Percentiles rank a stretch among this genome's conserved stretches.
These are phyloP conservation scores for Engystomops pustulosus DNA, from an alignment of 2,113 vertebrate genomes.

Conservation along the genomic window DNA sequence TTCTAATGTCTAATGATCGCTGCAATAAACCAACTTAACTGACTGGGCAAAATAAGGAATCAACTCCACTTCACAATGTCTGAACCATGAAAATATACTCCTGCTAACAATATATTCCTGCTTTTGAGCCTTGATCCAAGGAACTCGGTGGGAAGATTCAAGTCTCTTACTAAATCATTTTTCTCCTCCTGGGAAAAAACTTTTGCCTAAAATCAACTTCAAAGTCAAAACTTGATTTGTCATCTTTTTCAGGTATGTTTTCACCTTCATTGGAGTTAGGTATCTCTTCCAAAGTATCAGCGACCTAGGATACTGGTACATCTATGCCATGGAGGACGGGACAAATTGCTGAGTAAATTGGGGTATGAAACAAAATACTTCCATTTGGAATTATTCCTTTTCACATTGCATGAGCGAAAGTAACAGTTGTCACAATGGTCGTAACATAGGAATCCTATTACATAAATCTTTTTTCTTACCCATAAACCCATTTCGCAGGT, in stretches of 20 bases:
- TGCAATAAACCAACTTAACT: too few species aligned
- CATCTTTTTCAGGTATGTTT: not conserved
- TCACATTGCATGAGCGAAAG: not conserved
- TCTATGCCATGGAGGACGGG: not conserved
- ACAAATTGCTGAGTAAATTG: not conserved
- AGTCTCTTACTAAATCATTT: not conserved
- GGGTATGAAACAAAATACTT: not conserved
- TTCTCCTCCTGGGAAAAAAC: not conserved
- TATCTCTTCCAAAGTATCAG: not conserved
- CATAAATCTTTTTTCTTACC: not conserved
- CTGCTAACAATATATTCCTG: too few species aligned
- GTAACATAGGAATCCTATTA: not conserved
- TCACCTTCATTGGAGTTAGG: not conserved
- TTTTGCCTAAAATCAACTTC: not conserved
- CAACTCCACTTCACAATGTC: too few species aligned
- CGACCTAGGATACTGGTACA: not conserved
- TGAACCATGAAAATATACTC: too few species aligned
- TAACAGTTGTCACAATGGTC: not conserved
- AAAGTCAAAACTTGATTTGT: not conserved
- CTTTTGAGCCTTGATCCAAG: too few species aligned
- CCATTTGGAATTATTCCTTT: not conserved
- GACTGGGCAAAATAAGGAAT: too few species aligned
- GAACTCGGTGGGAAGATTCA: not conserved
- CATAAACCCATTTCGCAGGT: not conserved
- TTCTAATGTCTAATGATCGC: too few species aligned